These are phyloP conservation scores for Melanophora roralis DNA, from an alignment of 2,888 invertebrate species.

Conservation along the genomic window DNA sequence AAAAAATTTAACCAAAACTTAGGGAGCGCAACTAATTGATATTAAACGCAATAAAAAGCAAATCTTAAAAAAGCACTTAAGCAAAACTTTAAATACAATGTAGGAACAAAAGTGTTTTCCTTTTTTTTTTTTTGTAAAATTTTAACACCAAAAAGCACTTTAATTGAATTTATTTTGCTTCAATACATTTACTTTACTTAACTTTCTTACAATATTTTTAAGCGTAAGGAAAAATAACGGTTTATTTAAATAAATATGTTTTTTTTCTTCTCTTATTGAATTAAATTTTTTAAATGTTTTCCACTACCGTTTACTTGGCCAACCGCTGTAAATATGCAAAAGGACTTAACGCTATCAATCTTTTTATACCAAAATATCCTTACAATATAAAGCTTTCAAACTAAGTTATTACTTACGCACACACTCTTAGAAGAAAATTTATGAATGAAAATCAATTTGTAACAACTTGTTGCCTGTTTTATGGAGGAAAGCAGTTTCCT, in stretches of 20 bases:
- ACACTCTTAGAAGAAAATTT: constrained; percentile 8
- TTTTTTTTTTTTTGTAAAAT: not conserved
- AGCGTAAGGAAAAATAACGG: not conserved
- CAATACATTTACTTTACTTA: not conserved
- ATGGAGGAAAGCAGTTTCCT: not conserved
- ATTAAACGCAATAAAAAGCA: constrained; percentile 53
- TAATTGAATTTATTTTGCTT: constrained; percentile 36
- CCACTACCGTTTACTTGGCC: constrained; percentile 67
- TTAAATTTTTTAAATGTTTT: constrained; percentile 10
- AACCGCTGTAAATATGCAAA: constrained; percentile 73
- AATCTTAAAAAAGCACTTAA: not conserved
- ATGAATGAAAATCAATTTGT: constrained; percentile 30
- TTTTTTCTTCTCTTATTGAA: not conserved
- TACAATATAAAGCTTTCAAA: constrained; percentile 29
- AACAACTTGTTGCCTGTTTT: constrained; percentile 54
- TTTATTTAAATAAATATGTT: constrained; percentile 25
- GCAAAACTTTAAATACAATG: constrained; percentile 34
- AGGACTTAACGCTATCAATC: constrained; percentile 72
- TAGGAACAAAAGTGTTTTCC: not conserved
- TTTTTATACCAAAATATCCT: constrained; percentile 71
- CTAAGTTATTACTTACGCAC: not conserved
- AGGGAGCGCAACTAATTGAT: constrained; percentile 64
- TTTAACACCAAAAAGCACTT: constrained; percentile 9
- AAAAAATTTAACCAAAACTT: too few relatives aligned
- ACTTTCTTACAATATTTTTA: too few relatives aligned